Base-by-base conservation (phyloP, 2,113 vertebrate species). In the Lagopus muta region DNA sequence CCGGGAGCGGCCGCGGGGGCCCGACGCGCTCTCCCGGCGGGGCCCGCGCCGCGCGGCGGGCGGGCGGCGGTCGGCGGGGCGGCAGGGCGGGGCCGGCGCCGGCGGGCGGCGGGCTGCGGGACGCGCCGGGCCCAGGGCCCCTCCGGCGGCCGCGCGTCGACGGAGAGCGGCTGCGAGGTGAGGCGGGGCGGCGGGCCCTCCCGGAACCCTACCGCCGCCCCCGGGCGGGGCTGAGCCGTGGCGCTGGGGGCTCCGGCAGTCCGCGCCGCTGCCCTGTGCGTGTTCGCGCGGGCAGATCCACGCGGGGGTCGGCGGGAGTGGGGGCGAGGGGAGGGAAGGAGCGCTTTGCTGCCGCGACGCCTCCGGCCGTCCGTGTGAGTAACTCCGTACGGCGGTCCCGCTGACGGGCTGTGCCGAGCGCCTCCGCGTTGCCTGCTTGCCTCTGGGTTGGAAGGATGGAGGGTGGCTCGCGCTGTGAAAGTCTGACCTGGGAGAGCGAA, bases 31-130 rank as follows among this genome's bases (percentile, higher is more conserved):
- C 88, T 0, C 87, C 90, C n/a, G 72, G 89, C 43, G 92, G 96
- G 86, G 90, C 92, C 82, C 76, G 90, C 69, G 62, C 73, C 60
- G 82, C 92, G 96, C 93, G 79, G 89, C 83, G 69, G 67, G 86
- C 69, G 58, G 77, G 70, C 8, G 70, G 58, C 38, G 89, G 71
- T 16, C 85, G 82, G 81, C 66, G 84, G 57, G 94, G 38, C 34
- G n/a, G 73, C 76, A 75, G 69, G 70, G 92, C 84, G 75, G 86
- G 70, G 36, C 8, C 36, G 36, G 36, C 36, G 38, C 75, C 55
- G 17, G n/a, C 82, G 42, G 28, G 57, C 0, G 88, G 76, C 14
- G 82, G 88, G 70, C 25, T 88, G 54, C 75, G 91, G 86, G 86
- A 73, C 36, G 21, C 25, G 80, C 70, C 72, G 84, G 90, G 87